Conservation (phyloP, 2,113 vertebrate species). For the Bubo bubo region DNA sequence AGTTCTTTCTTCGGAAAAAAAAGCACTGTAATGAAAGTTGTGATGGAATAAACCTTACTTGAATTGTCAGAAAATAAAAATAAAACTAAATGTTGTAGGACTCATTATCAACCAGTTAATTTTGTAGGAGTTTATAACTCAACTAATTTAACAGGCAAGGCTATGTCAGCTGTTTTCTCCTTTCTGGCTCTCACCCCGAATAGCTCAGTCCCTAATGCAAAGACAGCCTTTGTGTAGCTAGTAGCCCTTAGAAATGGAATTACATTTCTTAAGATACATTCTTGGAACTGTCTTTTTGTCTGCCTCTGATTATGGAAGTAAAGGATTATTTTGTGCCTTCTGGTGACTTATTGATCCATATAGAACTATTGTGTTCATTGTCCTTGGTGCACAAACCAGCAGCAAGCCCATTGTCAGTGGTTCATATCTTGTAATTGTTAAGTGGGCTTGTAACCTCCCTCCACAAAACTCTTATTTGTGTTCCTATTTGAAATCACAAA, state of each 20-base stretch:
- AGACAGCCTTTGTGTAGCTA: background rate
- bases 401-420: accelerated
- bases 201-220: background rate
- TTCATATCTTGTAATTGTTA: background rate
- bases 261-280: background rate
- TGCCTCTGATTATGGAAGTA: background rate
- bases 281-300: background rate
- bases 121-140: background rate
- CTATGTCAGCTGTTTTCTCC: background rate
- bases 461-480: background rate
- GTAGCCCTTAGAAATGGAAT: background rate
- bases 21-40: background rate
- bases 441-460: background rate
- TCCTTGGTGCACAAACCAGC: background rate
- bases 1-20: background rate
- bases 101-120: background rate
- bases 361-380: background rate
- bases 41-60: background rate
- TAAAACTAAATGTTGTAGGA: background rate
- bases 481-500: background rate
- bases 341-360: background rate
- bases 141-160: no score
- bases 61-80: background rate
- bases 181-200: background rate
- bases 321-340: background rate